Percentiles rank a stretch among this genome's conserved stretches.
Evolutionary conservation across 2,797 vertebrate species (phyloP).

Genomic region (Enteromius unitaeniatus): DNA sequence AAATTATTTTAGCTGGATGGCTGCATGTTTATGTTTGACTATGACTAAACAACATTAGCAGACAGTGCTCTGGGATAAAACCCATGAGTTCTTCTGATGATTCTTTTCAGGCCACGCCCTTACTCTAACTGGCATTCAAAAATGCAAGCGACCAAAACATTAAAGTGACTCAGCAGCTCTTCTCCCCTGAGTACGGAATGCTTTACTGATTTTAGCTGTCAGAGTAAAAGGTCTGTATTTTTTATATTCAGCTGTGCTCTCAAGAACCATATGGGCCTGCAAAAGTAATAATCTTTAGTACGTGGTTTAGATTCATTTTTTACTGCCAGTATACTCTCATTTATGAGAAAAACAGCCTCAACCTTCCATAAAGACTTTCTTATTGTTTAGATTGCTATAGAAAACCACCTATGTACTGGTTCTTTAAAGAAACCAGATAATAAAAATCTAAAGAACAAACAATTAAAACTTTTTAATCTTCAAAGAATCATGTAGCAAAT

Average conservation of each 20-base stretch:
- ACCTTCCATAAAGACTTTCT: not conserved
- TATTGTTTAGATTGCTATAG: not conserved
- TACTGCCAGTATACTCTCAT: not conserved
- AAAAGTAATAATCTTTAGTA: constrained; percentile 1
- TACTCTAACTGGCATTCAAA: not conserved
- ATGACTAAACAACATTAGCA: not conserved
- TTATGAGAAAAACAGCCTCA: not conserved
- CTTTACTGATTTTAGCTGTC: constrained; percentile 17
- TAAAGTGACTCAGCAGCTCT: not conserved
- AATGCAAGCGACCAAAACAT: not conserved
- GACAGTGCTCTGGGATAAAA: not conserved
- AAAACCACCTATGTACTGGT: not conserved
- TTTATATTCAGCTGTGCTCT: not conserved
- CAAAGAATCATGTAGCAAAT: not conserved
- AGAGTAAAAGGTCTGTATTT: not conserved
- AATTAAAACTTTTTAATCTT: not conserved
- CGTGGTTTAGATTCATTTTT: not conserved
- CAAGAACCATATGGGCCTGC: not conserved
- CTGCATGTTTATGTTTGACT: constrained; percentile 11
- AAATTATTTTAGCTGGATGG: constrained; percentile 1
- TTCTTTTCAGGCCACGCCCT: not conserved
- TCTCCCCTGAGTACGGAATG: not conserved
- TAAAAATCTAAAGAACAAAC: not conserved
- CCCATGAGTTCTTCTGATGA: not conserved
- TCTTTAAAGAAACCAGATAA: not conserved